A percentile compares a stretch with the other conserved stretches of the same genome.
These are phyloP conservation scores for Xenentodon cancila DNA, from an alignment of 2,797 vertebrate species.

Conservation along the genomic window DNA sequence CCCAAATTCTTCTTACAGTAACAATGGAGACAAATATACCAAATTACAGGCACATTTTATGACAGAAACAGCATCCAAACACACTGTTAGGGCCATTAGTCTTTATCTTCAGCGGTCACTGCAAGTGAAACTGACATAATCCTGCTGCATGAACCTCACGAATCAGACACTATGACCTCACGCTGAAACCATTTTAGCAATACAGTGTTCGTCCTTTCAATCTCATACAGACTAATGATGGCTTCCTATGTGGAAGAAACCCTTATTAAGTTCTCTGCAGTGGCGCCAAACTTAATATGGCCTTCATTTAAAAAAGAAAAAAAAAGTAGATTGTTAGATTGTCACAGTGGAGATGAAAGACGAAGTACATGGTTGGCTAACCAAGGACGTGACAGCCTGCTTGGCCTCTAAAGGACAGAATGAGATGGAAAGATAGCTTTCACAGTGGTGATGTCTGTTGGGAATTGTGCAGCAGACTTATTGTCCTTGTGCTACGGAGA, in stretches of 20 bases:
- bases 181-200: slow-evolving; percentile 51
- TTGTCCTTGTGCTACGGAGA: slow-evolving; percentile 51
- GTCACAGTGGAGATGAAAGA: slow-evolving; percentile 59
- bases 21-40: too few species aligned
- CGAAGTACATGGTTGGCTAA: slow-evolving; percentile 40
- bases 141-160: slow-evolving; percentile 59
- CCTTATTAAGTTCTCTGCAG: slow-evolving; percentile 56
- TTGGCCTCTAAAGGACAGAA: slow-evolving; percentile 40
- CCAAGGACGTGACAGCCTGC: slow-evolving; percentile 42
- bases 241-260: slow-evolving; percentile 50
- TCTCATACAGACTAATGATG: slow-evolving; percentile 52
- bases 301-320: slow-evolving; percentile 54
- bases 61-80: too few species aligned
- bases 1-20: too few species aligned
- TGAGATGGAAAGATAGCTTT: slow-evolving; percentile 46
- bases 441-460: slow-evolving; percentile 31
- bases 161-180: slow-evolving; percentile 64
- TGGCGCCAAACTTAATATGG: slow-evolving; percentile 61
- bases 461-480: slow-evolving; percentile 35
- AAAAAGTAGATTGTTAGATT: slow-evolving; percentile 55
- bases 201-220: slow-evolving; percentile 47
- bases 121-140: slow-evolving; percentile 47
- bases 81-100: too few species aligned
- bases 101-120: too few species aligned
- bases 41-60: too few species aligned